Evolutionary conservation across 2,113 vertebrate species (phyloP).

Genomic region (Pimephales promelas): DNA sequence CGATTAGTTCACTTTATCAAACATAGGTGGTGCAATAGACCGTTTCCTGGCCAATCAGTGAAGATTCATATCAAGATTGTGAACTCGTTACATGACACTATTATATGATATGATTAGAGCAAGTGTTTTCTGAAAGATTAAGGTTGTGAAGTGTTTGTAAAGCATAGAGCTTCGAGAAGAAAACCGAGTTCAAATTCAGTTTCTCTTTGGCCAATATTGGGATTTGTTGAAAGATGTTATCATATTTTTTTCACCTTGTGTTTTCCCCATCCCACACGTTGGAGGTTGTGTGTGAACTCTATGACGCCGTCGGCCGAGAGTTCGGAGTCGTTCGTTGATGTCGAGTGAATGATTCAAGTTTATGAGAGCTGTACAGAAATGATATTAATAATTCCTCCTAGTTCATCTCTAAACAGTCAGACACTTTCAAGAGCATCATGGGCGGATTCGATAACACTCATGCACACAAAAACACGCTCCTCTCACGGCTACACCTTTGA

Average conservation of each 20-base stretch:
- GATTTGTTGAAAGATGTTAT: not conserved
- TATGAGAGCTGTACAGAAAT: slow-evolving; percentile 5
- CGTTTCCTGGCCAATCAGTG: not conserved
- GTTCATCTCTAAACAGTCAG: too few relatives aligned
- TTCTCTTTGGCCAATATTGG: not conserved
- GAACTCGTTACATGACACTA: not conserved
- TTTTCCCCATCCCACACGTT: not conserved
- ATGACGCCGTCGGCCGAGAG: slow-evolving; percentile 52
- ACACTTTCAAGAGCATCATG: not conserved
- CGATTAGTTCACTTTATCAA: not conserved
- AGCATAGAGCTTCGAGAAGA: not conserved
- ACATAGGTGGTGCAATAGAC: slow-evolving; percentile 26
- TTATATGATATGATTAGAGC: not conserved
- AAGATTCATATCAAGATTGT: not conserved
- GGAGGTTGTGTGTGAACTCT: not conserved
- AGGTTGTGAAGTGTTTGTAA: not conserved
- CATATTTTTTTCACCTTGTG: not conserved
- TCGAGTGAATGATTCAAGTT: not conserved
- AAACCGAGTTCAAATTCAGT: not conserved
- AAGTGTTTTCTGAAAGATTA: not conserved
- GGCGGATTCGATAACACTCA: not conserved
- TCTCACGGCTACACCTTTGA: not conserved
- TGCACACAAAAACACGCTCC: too few relatives aligned
- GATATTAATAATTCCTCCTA: not conserved
- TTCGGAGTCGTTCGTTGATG: not conserved